phyloP scores from a whole-genome alignment of 2,797 vertebrate genomes.

The Apogon talboti region DNA sequence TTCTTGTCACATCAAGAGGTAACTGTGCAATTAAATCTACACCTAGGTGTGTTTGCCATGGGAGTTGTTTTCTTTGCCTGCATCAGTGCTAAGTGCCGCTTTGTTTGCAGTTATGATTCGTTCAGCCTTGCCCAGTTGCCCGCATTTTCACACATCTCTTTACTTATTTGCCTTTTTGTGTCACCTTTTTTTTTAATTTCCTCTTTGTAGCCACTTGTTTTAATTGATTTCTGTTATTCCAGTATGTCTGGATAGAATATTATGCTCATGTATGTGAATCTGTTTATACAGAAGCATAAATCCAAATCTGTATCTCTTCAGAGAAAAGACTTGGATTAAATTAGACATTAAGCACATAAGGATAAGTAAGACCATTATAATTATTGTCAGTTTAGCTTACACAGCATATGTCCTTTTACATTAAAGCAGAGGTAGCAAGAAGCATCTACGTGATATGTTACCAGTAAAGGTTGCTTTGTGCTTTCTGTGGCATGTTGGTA shows the following conservation, averaged over 20 bases:
- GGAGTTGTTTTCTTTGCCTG: constrained; percentile 4
- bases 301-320: no score
- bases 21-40: constrained; percentile 1
- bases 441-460: constrained; percentile 13
- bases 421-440: constrained; percentile 21
- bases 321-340: no score
- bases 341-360: no score
- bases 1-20: not conserved
- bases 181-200: not conserved
- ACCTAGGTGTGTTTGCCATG: not conserved
- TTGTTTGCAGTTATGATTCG: not conserved
- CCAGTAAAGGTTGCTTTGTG: constrained; percentile 48
- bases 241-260: no score
- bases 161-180: not conserved
- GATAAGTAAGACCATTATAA: no score
- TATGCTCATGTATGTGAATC: no score
- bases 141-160: not conserved
- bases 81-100: constrained; percentile 12
- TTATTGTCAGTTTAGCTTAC: not conserved
- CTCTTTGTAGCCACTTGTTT: not conserved
- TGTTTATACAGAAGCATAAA: no score
- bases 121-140: constrained; percentile 14
- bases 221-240: not conserved
- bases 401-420: constrained; percentile 11
- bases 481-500: constrained; percentile 54